phyloP scores from a whole-genome alignment of 2,888 invertebrate genomes.

The Oscheius sp. region DNA sequence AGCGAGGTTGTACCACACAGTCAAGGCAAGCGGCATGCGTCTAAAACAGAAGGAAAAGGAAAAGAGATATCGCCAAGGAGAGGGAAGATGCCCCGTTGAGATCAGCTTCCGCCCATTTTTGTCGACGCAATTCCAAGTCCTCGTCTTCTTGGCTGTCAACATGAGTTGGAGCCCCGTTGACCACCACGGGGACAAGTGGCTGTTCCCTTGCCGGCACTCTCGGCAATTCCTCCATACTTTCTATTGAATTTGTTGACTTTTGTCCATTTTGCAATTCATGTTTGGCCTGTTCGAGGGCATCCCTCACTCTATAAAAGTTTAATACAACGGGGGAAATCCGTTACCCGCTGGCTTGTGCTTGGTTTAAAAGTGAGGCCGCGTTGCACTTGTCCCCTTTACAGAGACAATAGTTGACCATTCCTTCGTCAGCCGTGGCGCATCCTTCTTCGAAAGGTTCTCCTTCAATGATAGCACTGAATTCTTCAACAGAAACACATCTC shows the following conservation, averaged over 20 bases:
- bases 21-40: background rate
- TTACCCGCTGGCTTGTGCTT: conserved; percentile 56
- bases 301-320: background rate
- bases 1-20: conserved; percentile 10
- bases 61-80: conserved; percentile 5
- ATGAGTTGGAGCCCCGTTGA: conserved; percentile 10
- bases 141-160: conserved; percentile 6
- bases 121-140: conserved; percentile 22
- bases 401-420: conserved; percentile 66
- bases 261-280: background rate
- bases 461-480: conserved; percentile 57
- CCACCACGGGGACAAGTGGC: conserved; percentile 8
- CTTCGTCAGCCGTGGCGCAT: conserved; percentile 63
- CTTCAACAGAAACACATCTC: conserved; percentile 57
- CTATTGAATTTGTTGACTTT: background rate
- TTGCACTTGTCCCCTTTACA: conserved; percentile 63
- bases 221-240: conserved; percentile 14
- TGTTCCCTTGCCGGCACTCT: conserved; percentile 14
- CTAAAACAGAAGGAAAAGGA: conserved; percentile 2
- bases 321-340: background rate
- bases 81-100: background rate
- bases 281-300: conserved; percentile 13
- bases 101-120: conserved; percentile 34
- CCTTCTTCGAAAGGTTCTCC: conserved; percentile 52
- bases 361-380: conserved; percentile 50